A percentile compares a stretch with the other conserved stretches of the same genome.
Evolutionary conservation across 2,888 invertebrate genomes (phyloP).

Genomic region (Macropis europaea): DNA sequence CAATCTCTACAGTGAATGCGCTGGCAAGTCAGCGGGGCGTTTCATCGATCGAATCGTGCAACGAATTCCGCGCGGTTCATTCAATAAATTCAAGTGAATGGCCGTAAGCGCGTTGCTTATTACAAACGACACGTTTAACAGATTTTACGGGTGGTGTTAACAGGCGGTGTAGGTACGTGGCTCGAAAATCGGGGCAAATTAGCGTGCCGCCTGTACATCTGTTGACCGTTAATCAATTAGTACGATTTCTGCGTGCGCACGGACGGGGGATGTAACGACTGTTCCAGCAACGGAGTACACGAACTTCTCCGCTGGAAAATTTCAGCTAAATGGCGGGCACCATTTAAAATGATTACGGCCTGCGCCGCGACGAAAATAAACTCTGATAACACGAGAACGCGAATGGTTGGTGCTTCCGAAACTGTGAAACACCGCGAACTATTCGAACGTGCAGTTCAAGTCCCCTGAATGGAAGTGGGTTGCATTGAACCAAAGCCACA

Average conservation of each 20-base stretch:
- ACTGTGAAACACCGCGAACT: neutral
- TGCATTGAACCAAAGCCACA: no score
- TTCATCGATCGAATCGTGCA: neutral
- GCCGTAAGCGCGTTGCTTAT: slow-evolving; percentile 30
- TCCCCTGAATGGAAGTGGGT: no score
- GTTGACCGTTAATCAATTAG: slow-evolving; percentile 54
- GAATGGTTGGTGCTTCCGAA: no score
- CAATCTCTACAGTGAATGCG: no score
- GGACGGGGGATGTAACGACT: slow-evolving; percentile 30
- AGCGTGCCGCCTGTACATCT: slow-evolving; percentile 37
- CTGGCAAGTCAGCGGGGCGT: neutral
- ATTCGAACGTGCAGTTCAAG: no score
- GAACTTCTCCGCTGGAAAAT: slow-evolving; percentile 27
- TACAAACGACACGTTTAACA: slow-evolving; percentile 34
- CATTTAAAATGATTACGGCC: slow-evolving; percentile 19
- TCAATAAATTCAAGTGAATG: slow-evolving; percentile 29
- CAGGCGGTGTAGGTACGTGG: neutral
- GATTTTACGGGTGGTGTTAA: slow-evolving; percentile 45
- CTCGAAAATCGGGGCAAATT: slow-evolving; percentile 35
- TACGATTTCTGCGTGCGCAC: slow-evolving; percentile 6
- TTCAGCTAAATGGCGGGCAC: slow-evolving; percentile 18
- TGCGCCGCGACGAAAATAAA: slow-evolving; percentile 7
- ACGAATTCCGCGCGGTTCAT: slow-evolving; percentile 10
- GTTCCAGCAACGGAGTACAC: neutral
- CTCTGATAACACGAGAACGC: neutral